Base-by-base conservation (phyloP, 2,113 vertebrate genomes). In the Atlantisia rogersi region DNA sequence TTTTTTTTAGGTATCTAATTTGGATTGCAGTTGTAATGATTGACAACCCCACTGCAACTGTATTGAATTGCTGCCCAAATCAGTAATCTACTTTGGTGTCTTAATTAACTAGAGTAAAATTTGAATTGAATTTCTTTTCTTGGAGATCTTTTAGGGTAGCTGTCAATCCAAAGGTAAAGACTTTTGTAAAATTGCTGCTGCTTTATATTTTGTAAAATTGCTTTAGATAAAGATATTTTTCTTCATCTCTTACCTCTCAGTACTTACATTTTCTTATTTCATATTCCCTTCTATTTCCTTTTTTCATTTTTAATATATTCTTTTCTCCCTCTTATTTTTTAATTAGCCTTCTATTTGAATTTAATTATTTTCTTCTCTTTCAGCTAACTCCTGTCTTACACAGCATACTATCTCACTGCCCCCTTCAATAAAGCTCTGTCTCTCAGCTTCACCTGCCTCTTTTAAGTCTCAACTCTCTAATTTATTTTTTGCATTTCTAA, bases 81-180 rank as follows among this genome's bases (percentile, higher is more conserved):
- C 95, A 94, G 90, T 90, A 96, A 96, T 94, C 90, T 90, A 53
- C 92, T 94, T 96, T 93, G 68, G 82, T 88, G 88, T 94, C 90
- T 94, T 96, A 97, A 97, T 96, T 95, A 96, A 93, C 85, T 93
- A 53, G 52, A 96, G 84, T 92, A 52, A 96, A 93, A 90, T 92
- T 95, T 92, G 93, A 94, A 96, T 90, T 94, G 90, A 94, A 96
- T 94, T 96, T 60, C 79, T 96, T 96, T 94, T 93, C 90, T 94
- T 92, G 28, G 68, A 86, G 76, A 95, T 95, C 64, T 96, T 95
- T 90, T 94, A 87, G 75, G 71, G 68, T 94, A 39, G 39, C 84
- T 96, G 90, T 94, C 96, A 96, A 93, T 96, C 93, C 85, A 92
- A 95, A 96, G 95, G 95, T 96, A 93, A 96, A 90, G 76, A 37